A percentile compares a stretch with the other conserved stretches of the same genome.
phyloP scores from a whole-genome alignment of 2,113 vertebrate genomes.

The Indicator indicator region DNA sequence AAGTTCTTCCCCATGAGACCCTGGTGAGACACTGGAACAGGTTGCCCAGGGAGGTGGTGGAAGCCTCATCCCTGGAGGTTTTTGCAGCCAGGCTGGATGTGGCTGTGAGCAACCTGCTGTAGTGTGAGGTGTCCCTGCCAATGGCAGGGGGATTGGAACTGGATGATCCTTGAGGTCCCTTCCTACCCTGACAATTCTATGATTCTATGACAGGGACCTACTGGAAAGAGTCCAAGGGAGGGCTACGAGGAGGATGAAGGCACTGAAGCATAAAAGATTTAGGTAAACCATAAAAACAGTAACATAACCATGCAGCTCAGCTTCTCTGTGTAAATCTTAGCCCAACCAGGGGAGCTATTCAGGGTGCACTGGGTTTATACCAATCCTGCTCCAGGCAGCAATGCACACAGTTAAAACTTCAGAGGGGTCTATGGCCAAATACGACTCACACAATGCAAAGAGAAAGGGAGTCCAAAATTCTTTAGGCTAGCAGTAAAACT shows the following conservation, averaged over 20 bases:
- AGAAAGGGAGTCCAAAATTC: neutral
- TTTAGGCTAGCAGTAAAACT: neutral
- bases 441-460: neutral
- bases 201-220: too few relatives aligned
- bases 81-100: too few relatives aligned
- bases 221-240: too few relatives aligned
- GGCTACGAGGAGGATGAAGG: neutral
- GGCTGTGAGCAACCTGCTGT: too few relatives aligned
- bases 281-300: neutral
- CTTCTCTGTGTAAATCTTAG: neutral
- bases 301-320: neutral
- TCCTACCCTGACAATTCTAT: too few relatives aligned
- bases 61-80: too few relatives aligned
- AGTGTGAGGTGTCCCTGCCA: too few relatives aligned
- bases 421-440: neutral
- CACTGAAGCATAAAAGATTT: neutral
- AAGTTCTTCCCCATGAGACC: too few relatives aligned
- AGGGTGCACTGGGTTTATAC: neutral
- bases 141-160: too few relatives aligned
- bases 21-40: too few relatives aligned
- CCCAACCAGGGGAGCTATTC: neutral
- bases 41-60: too few relatives aligned
- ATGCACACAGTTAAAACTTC: constrained; percentile 7
- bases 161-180: too few relatives aligned
- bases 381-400: neutral